Evolutionary conservation across 2,888 invertebrate genomes (phyloP), one percentile per base, ranked within the genome.

Genomic region (Megamerina dolium): DNA sequence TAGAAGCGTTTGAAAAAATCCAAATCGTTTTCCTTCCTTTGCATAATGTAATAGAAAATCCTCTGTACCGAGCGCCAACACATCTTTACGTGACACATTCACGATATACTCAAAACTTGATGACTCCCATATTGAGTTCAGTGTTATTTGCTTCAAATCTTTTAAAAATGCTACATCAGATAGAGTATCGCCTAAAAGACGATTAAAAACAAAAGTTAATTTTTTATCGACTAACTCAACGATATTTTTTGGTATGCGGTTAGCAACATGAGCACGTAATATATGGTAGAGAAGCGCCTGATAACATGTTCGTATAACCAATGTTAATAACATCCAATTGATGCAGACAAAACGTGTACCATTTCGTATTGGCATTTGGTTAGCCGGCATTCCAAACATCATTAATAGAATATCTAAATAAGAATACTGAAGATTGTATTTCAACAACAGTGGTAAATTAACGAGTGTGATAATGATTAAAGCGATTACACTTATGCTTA

Each of bases 271-370:
- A 17, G 26, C 23, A 5, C 43, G 39, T 12, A 40, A 21, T 4
- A 40, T 23, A 12, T 37, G 38, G 19, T 40, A 47, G 1, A 47
- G 37, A 9, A 40, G 23, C 13, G 40, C 46, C 21, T 47, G 37
- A 18, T 43, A 47, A 4, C 20, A 13, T 5, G 36, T 17, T 4
- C 46, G 43, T 27, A 43, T 23, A 5, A 47, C 6, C 1, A 47
- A 21, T 3, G 43, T 40, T 12, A 37, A 43, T 12, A 18, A 37
- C 5, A 46, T 17, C 46, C 46, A 43, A 2, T 17, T 30, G 2
- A 36, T 9, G 14, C 16, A 37, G 4, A 23, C 8, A 23, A 23
- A 23, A 8, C 23, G 23, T 23, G 8, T 23, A 8, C 6, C 10
- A 23, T 12, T 10, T 3, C 14, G 2, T 10, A 8, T 23, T 23